Evolutionary conservation across 2,797 vertebrate species (phyloP), one percentile per base, ranked within the genome.

Genomic region (Tangara arthus): DNA sequence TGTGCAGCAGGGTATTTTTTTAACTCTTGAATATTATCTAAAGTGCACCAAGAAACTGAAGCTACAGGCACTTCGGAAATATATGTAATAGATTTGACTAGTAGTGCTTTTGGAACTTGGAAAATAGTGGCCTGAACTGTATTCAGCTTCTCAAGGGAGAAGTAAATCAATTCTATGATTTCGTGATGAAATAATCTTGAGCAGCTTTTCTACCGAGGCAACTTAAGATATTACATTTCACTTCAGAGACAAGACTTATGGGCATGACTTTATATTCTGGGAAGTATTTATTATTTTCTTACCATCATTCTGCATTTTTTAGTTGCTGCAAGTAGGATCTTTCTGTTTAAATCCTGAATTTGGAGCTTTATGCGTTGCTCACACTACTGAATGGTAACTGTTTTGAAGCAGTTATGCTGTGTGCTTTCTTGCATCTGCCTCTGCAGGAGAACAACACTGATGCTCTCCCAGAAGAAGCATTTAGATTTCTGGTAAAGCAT

Each of bases 141-240:
- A 42, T 63, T 39, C 52, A 73, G 18, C 34, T 89, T 84, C 82
- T 89, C 64, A 46, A 42, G 52, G 81, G 75, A 94, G 13, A 77
- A 85, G 23, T 87, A 85, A 92, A 92, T 77, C 18, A 82, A 35
- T 77, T 24, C 9, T 15, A 26, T 20, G 39, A 53, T 49, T 81
- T 47, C 4, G 3, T 76, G 69, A 66, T 86, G 27, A 92, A 94
- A 83, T 82, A 53, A 78, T 68, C 53, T 77, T 78, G 50, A 93
- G 22, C n/a, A 75, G 57, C 70, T 91, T 44, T 79, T 70, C 57
- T 47, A 4, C 21, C 3, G 52, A 49, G 24, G 34, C 80, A 39
- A 55, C 32, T 57, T 76, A 50, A 82, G n/a, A 42, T 63, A 59
- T 3, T 63, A 19, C 32, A 53, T 87, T 77, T 75, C 69, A 64